These are phyloP conservation scores for Grantiella picta DNA, from an alignment of 2,113 vertebrate species.

Conservation along the genomic window DNA sequence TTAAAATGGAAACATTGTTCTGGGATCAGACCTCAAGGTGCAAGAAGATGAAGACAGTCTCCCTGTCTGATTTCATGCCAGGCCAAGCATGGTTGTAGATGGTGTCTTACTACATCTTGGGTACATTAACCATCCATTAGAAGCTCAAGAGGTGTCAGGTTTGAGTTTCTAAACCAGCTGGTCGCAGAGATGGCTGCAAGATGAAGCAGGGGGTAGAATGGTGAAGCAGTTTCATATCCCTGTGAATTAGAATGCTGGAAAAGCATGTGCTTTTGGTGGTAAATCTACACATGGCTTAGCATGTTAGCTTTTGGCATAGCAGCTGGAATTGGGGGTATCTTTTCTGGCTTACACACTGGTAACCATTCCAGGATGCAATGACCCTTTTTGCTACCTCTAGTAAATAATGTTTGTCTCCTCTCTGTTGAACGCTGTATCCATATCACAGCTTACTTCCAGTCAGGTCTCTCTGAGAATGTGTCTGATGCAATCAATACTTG, in stretches of 20 bases:
- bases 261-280: rapidly evolving
- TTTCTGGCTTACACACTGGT: neutral
- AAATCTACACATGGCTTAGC: neutral
- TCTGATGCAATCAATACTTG: neutral
- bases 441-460: neutral
- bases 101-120: neutral
- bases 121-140: neutral
- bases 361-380: neutral
- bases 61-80: conserved; percentile 12
- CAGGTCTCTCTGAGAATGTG: neutral
- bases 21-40: neutral
- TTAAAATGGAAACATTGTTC: conserved; percentile 22
- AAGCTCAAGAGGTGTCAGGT: neutral
- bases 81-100: neutral
- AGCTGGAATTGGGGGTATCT: neutral
- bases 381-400: neutral
- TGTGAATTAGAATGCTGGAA: neutral
- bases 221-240: neutral
- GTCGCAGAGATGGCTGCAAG: neutral
- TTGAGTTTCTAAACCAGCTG: neutral
- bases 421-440: neutral
- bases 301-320: neutral
- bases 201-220: neutral
- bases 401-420: neutral
- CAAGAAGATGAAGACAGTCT: neutral